Base-by-base conservation (phyloP, 2,113 vertebrate genomes). In the Emydura subglobosa region DNA sequence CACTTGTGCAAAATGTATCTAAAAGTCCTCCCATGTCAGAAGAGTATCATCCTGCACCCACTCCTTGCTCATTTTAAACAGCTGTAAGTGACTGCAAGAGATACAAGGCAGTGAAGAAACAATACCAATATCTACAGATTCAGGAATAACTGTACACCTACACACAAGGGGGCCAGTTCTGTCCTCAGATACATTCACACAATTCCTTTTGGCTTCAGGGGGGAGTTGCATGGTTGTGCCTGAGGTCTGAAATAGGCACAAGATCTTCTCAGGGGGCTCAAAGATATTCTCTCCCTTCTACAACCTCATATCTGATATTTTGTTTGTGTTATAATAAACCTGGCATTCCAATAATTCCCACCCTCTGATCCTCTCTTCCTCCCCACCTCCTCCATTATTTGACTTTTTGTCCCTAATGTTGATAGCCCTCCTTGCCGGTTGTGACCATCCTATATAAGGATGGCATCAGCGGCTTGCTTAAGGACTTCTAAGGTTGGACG, bases 31-130 rank as follows among this genome's bases (percentile, higher is more conserved):
- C 7, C 68, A 2, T 8, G 1, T 82, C 81, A 49, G 83, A 34
- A 88, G 79, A 84, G 51, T 17, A 42, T 39, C 83, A 81, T 1
- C 86, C 92, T 79, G 39, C 39, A 84, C 2, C 29, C 14, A 3
- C 72, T 82, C 39, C 91, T 72, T 19, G 5, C 0, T 78, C 49
- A 53, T 29, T 92, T 83, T 96, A 55, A 17, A 8, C 5, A 9
- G 3, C 1, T 87, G 42, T 76, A 47, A 72, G 12, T 89, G 55
- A 72, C 39, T 87, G 51, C 1, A 5, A 50, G 72, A 81, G 76
- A 39, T 9, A 1, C 13, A 11, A 2, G 2, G 4, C 47, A 72
- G 0, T 1, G 3, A 21, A 11, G 25, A 27, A 47, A 27, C 44
- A 47, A 78, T 42, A 24, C 74, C 4, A 25, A 44, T 47, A 29